Evolutionary conservation across 2,888 invertebrate species (phyloP), one percentile per base, ranked within the genome.

Genomic region (Lycocerus yunnanus): DNA sequence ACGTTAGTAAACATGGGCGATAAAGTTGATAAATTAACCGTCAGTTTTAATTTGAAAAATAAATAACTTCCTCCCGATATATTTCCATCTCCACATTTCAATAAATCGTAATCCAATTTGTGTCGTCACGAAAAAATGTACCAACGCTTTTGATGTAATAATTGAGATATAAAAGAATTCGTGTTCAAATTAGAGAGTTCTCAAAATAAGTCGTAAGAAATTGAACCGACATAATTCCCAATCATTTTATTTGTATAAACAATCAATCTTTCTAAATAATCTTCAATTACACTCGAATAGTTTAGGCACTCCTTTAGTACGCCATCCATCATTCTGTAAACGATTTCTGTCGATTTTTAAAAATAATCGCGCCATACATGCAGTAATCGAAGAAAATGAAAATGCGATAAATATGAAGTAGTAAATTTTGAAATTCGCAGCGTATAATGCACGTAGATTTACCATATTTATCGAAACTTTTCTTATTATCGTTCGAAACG

Each of bases 371-470:
- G 9, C 21, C 21, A 8, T 21, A 43, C 43, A n/a, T 10, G 43
- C n/a, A 43, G 43, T 5, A 43, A 43, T 6, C 1, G 6, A n/a
- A 2, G 20, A 20, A 63, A 18, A n/a, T 20, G 61, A 63, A 16
- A 43, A 18, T 60, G 15, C 14, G 16, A 18, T 14, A n/a, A n/a
- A n/a, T n/a, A n/a, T n/a, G n/a, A n/a, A n/a, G n/a, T n/a, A n/a
- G n/a, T n/a, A n/a, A n/a, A n/a, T n/a, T n/a, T n/a, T n/a, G n/a
- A n/a, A n/a, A n/a, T n/a, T n/a, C n/a, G n/a, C n/a, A n/a, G n/a
- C n/a, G n/a, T n/a, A n/a, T n/a, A n/a, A 63, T 69, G 61, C 59
- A 69, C 15, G 73, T 66, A 73, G 58, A 66, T 69, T 73, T 73
- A 58, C 73, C 63, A 69, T 70, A 70, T 73, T 67, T 61, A 70